Evolutionary conservation across 1,140 invertebrate genomes (phyloP).

Genomic region (Procambarus virginalis): DNA sequence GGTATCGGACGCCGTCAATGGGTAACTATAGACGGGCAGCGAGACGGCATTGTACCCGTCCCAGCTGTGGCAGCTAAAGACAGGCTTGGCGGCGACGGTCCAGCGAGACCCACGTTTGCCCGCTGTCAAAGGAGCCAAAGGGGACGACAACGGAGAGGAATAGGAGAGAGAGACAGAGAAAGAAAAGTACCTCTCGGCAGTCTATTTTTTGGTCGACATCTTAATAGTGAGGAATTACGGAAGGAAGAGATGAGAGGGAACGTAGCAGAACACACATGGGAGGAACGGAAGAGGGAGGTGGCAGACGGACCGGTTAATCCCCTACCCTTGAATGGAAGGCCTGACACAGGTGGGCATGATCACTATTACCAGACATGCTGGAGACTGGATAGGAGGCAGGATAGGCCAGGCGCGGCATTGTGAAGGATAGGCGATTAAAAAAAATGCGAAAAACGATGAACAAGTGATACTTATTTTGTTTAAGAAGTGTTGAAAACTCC

Average conservation of each 20-base stretch:
- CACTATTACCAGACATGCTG: background rate
- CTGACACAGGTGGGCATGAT: slow-evolving; percentile 31
- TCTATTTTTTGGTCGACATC: background rate
- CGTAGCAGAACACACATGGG: background rate
- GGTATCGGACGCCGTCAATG: slow-evolving; percentile 25
- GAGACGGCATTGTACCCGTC: slow-evolving; percentile 27
- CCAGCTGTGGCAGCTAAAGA: background rate
- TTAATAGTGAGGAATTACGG: background rate
- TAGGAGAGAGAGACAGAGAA: background rate
- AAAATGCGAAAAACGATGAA: no score
- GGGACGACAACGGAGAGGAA: background rate
- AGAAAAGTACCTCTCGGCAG: background rate
- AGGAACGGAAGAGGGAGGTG: background rate
- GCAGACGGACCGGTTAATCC: background rate
- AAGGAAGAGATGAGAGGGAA: background rate
- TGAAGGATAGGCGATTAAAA: no score
- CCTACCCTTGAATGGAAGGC: background rate
- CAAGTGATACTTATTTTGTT: no score
- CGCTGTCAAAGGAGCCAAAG: background rate
- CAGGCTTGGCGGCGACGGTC: background rate
- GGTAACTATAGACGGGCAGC: slow-evolving; percentile 26
- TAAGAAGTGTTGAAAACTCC: no score
- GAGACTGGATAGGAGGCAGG: background rate
- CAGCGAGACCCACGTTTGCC: background rate
- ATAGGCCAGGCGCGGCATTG: background rate